Conservation (phyloP, 2,888 invertebrate species). For the Ptychoptera albimana region DNA sequence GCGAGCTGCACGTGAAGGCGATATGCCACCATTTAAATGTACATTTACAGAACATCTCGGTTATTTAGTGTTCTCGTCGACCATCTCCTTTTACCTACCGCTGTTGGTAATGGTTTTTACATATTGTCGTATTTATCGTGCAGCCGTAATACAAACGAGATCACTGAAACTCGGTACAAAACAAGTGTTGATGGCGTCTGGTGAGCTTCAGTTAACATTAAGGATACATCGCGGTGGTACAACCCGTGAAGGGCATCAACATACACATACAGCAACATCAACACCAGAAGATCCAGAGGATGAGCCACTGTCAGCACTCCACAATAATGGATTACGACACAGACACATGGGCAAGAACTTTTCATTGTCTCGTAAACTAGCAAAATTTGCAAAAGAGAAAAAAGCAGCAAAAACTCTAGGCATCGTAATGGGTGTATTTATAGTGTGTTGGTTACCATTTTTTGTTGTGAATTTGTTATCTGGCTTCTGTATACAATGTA, state of each 20-base stretch:
- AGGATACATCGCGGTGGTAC: constrained; percentile 87
- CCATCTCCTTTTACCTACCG: constrained; percentile 95
- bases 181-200: constrained; percentile 69
- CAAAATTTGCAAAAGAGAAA: constrained; percentile 92
- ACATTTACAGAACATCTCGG: constrained; percentile 93
- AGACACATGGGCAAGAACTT: constrained; percentile 73
- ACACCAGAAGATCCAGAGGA: constrained; percentile 48
- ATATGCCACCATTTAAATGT: constrained; percentile 73
- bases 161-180: constrained; percentile 85
- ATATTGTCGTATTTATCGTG: constrained; percentile 89
- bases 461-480: constrained; percentile 87
- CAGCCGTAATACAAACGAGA: constrained; percentile 81
- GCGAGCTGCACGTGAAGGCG: constrained; percentile 70
- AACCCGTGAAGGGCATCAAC: constrained; percentile 37
- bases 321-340: constrained; percentile 62
- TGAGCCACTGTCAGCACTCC: constrained; percentile 58
- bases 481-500: constrained; percentile 77
- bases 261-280: constrained; percentile 33
- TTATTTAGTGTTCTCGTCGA: constrained; percentile 92
- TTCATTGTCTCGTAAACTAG: constrained; percentile 79
- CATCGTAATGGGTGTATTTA: constrained; percentile 94
- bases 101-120: constrained; percentile 96
- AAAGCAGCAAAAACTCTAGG: constrained; percentile 95
- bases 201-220: constrained; percentile 74
- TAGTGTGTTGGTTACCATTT: constrained; percentile 94